Percentiles rank a stretch among this genome's conserved stretches.
phyloP scores from a whole-genome alignment of 2,797 vertebrate genomes.

The Syndactyla subalaris region DNA sequence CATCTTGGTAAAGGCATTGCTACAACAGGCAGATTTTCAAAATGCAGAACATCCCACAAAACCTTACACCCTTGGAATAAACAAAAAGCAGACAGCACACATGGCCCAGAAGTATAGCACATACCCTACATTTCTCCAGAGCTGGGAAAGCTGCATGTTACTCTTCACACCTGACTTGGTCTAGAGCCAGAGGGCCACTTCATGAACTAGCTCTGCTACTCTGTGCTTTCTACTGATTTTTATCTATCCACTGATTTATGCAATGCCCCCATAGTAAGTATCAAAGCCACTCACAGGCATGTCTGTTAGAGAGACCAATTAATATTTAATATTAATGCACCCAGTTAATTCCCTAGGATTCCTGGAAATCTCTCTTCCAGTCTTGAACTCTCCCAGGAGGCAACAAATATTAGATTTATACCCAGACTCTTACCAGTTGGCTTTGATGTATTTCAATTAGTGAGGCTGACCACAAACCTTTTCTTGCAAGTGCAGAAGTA shows the following conservation, averaged over 20 bases:
- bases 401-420: constrained; percentile 45
- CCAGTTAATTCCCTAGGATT: constrained; percentile 47
- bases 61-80: not conserved
- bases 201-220: not conserved
- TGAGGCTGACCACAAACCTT: constrained; percentile 10
- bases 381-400: constrained; percentile 41
- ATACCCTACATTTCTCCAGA: not conserved
- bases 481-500: not conserved
- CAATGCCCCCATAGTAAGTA: not conserved
- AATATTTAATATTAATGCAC: constrained; percentile 67
- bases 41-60: not conserved
- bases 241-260: constrained; percentile 1
- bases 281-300: constrained; percentile 5
- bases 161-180: not conserved
- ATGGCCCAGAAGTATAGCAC: not conserved
- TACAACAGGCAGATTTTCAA: not conserved
- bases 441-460: constrained; percentile 48
- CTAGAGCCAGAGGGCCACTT: not conserved
- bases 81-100: not conserved
- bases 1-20: not conserved
- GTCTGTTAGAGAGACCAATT: constrained; percentile 19
- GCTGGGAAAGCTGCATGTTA: not conserved
- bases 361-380: constrained; percentile 60
- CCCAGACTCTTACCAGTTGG: constrained; percentile 13
- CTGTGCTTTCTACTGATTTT: not conserved